These are phyloP conservation scores for Drosophila merina DNA, from an alignment of 2,888 invertebrate species.

Conservation along the genomic window DNA sequence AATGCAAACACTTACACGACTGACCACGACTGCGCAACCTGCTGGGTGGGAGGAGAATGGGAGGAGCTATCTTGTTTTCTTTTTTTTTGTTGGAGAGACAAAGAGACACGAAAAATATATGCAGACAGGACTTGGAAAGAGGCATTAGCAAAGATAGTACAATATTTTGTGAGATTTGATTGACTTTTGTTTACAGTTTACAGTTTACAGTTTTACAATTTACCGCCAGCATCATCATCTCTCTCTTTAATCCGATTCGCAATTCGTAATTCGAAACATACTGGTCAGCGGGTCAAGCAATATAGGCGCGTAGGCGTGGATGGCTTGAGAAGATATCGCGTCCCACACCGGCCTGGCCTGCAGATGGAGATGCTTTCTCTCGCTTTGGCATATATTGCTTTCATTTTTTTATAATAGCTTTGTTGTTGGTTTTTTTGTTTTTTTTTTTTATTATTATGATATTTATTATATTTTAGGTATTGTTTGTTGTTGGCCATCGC, in stretches of 20 bases:
- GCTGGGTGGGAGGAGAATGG: constrained; percentile 44
- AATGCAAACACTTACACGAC: constrained; percentile 75
- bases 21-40: constrained; percentile 72
- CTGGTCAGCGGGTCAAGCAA: constrained; percentile 35
- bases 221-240: constrained; percentile 74
- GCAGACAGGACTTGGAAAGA: constrained; percentile 72
- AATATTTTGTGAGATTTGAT: constrained; percentile 40
- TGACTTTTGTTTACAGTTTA: constrained; percentile 48
- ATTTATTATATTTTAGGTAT: constrained; percentile 76
- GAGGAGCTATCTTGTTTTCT: constrained; percentile 33
- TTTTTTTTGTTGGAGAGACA: constrained; percentile 8
- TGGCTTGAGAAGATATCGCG: constrained; percentile 42
- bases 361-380: no score
- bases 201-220: constrained; percentile 77
- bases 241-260: constrained; percentile 10
- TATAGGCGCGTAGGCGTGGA: constrained; percentile 17
- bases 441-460: constrained; percentile 59
- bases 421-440: constrained; percentile 14
- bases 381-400: constrained; percentile 47
- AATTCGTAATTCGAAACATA: constrained; percentile 19
- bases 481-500: constrained; percentile 84
- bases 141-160: constrained; percentile 65
- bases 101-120: constrained; percentile 56
- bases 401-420: constrained; percentile 47
- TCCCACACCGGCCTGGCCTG: constrained; percentile 16